Conservation (phyloP, 2,888 invertebrate species). For the Smittia aterrima region DNA sequence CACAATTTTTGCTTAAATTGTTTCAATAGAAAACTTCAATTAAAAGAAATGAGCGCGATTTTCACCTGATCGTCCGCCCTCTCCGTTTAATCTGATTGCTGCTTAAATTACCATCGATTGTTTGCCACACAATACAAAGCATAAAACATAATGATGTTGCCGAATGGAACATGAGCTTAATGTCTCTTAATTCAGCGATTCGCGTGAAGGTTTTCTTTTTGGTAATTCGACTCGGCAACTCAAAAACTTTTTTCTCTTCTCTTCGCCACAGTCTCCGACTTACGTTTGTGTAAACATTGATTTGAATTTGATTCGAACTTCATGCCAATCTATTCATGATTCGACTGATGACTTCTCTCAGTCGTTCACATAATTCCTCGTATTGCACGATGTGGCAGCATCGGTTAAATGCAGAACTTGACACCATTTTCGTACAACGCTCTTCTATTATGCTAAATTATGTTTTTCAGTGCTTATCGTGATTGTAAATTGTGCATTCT, state of each 20-base stretch:
- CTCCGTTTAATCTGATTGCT: background rate
- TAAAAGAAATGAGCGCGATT: background rate
- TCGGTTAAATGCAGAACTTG: background rate
- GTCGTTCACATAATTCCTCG: background rate
- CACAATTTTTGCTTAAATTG: too few relatives aligned
- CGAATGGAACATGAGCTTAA: conserved; percentile 4
- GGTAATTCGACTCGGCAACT: background rate
- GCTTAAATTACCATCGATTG: background rate
- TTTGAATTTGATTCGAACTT: background rate
- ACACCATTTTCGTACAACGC: conserved; percentile 24
- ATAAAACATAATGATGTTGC: background rate
- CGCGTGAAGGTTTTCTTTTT: background rate
- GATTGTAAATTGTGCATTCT: background rate
- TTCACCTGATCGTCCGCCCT: background rate
- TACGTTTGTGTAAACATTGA: background rate
- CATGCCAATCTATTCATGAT: background rate
- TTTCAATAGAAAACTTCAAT: background rate
- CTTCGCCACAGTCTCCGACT: background rate
- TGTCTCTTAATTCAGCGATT: background rate
- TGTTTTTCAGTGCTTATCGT: conserved; percentile 9
- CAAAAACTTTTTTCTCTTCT: background rate
- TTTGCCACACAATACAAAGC: background rate
- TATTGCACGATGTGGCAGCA: conserved; percentile 17
- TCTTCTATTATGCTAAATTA: conserved; percentile 24
- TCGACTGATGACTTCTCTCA: background rate